Evolutionary conservation across 2,888 invertebrate genomes (phyloP), one percentile per base, ranked within the genome.

Genomic region (Tetanocera ferruginea): DNA sequence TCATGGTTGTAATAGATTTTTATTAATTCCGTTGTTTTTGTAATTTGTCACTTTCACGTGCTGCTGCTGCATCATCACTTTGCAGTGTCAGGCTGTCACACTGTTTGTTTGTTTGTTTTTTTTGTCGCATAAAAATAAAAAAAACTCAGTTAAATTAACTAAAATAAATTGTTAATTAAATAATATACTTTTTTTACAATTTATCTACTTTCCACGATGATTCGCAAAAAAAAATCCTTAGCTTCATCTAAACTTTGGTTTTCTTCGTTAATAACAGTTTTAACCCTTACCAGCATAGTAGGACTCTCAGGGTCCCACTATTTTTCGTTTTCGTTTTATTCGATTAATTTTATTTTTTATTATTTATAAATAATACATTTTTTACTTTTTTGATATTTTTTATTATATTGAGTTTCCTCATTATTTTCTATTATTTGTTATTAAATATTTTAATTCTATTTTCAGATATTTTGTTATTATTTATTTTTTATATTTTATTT

Each of bases 11-110:
- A 6, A 37, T 37, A 37, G 37, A 8, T 37, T 37, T 37, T 64
- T 37, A 37, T 8, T 37, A 37, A 37, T 37, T 37, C 8, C 37
- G 37, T 37, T 73, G 57, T 76, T 78, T 73, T 72, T 74, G 79
- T 75, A 73, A 79, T 80, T 80, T 80, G 85, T 85, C 85, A 85
- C 85, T 85, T 85, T 85, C 85, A 85, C 84, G 82, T 85, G 75
- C 52, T 51, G 51, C 8, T n/a, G n/a, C n/a, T n/a, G n/a, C n/a
- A n/a, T n/a, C n/a, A n/a, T 66, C 64, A 37, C 66, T 66, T 23
- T 19, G 49, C 25, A 14, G 49, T 49, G 25, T n/a, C n/a, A 17
- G 4, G 37, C 37, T 37, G 37, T 37, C 37, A 37, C 37, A 6
- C 8, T 37, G 37, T 37, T 37, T 37, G 8, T 37, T 37, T 37